phyloP scores from a whole-genome alignment of 2,888 invertebrate species.

The Falcaria lacertinaria region DNA sequence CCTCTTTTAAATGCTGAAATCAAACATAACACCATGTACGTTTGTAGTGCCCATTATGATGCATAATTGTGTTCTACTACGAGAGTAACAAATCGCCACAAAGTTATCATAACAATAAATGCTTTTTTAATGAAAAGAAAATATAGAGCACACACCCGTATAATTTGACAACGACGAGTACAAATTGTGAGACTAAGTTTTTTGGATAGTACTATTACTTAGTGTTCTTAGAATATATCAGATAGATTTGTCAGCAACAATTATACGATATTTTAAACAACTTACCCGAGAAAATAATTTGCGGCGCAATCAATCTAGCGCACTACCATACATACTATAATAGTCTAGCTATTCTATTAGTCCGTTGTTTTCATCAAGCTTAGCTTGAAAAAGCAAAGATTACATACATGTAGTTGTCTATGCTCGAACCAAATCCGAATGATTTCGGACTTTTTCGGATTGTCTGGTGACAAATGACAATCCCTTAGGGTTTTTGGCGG shows the following conservation, averaged over 20 bases:
- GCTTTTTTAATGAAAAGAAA: conserved; percentile 22
- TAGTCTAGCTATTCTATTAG: too few relatives aligned
- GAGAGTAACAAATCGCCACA: background rate
- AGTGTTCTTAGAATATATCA: background rate
- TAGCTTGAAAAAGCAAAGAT: conserved; percentile 68
- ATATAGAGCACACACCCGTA: conserved; percentile 42
- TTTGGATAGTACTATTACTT: background rate
- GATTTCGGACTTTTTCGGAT: too few relatives aligned
- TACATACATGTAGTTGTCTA: conserved; percentile 54
- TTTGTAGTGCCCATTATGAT: background rate
- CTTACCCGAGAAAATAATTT: conserved; percentile 76
- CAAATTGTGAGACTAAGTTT: background rate
- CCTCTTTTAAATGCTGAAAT: conserved; percentile 35
- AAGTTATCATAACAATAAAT: conserved; percentile 5
- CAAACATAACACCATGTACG: background rate
- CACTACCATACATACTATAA: conserved; percentile 80
- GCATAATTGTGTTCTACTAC: background rate
- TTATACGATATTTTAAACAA: conserved; percentile 23
- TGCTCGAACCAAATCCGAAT: conserved; percentile 13
- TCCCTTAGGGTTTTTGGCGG: too few relatives aligned
- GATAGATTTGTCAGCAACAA: background rate
- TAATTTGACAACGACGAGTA: conserved; percentile 8
- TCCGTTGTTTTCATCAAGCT: conserved; percentile 80
- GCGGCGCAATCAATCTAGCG: conserved; percentile 83
- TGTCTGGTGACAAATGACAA: too few relatives aligned